phyloP scores from a whole-genome alignment of 2,888 invertebrate species.

The Euphydryas editha region DNA sequence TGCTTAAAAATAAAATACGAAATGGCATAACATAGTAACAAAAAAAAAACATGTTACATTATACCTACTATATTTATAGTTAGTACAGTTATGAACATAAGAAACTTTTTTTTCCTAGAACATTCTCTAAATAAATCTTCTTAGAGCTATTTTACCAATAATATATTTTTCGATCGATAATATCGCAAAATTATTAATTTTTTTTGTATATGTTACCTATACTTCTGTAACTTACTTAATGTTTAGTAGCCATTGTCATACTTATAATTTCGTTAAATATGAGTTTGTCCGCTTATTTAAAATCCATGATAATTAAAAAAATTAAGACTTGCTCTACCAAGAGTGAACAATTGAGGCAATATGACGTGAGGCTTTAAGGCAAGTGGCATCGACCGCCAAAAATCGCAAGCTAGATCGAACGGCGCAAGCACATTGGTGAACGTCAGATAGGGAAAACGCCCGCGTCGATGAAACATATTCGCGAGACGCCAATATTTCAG shows the following conservation, averaged over 20 bases:
- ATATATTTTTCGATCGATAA: too few species aligned
- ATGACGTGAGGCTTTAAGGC: slow-evolving; percentile 34
- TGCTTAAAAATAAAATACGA: too few species aligned
- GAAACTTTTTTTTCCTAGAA: too few species aligned
- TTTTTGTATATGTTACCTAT: too few species aligned
- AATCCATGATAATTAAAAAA: neutral
- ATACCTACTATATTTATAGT: too few species aligned
- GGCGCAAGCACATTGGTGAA: slow-evolving; percentile 67
- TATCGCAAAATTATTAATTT: too few species aligned
- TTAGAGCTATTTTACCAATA: too few species aligned
- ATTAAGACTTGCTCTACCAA: slow-evolving; percentile 10
- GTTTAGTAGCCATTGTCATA: neutral
- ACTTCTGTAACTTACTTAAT: neutral
- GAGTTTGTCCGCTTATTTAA: neutral
- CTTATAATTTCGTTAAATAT: neutral
- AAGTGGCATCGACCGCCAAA: slow-evolving; percentile 53
- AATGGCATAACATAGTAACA: too few species aligned
- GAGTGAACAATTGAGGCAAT: slow-evolving; percentile 28
- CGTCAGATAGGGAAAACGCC: slow-evolving; percentile 71
- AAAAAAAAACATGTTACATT: too few species aligned
- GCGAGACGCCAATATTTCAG: slow-evolving; percentile 80
- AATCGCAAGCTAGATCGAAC: slow-evolving; percentile 56
- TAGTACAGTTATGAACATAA: too few species aligned
- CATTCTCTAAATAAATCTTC: too few species aligned
- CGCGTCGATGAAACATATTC: slow-evolving; percentile 75